Percentiles rank a stretch among this genome's conserved stretches.
These are phyloP conservation scores for Egretta garzetta DNA, from an alignment of 2,113 vertebrate species.

Conservation along the genomic window DNA sequence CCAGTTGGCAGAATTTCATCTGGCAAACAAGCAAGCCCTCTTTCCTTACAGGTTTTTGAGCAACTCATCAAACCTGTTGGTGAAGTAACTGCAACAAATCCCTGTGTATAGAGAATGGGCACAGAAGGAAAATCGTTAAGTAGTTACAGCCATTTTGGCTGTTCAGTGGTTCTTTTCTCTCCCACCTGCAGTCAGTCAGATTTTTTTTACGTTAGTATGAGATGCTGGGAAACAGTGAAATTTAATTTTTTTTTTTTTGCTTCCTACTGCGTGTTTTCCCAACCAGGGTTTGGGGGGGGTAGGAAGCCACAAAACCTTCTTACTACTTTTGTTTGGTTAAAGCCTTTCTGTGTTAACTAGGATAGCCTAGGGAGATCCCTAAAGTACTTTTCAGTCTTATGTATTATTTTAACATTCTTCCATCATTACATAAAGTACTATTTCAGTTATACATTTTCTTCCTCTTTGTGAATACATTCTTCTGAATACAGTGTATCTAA, in stretches of 20 bases:
- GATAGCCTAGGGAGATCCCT: neutral
- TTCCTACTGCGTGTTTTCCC: neutral
- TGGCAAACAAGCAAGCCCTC: neutral
- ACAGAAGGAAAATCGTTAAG: neutral
- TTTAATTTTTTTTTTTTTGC: neutral
- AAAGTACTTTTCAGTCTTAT: neutral
- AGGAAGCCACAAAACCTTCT: neutral
- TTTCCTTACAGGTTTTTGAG: neutral
- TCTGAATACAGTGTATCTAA: neutral
- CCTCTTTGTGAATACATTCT: rapidly evolving
- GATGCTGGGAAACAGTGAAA: neutral
- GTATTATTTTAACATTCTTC: neutral
- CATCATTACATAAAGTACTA: neutral
- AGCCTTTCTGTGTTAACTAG: neutral
- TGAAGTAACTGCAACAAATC: neutral
- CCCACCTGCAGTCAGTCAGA: neutral
- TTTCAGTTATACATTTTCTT: neutral
- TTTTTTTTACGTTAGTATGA: neutral
- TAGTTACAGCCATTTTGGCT: neutral
- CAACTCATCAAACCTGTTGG: neutral
- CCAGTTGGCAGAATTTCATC: rapidly evolving
- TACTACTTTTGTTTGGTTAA: neutral
- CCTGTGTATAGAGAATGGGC: neutral
- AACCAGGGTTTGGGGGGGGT: neutral
- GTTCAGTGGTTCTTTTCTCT: neutral